Conservation (phyloP, 2,888 invertebrate species). For the Euzetes globulus region DNA sequence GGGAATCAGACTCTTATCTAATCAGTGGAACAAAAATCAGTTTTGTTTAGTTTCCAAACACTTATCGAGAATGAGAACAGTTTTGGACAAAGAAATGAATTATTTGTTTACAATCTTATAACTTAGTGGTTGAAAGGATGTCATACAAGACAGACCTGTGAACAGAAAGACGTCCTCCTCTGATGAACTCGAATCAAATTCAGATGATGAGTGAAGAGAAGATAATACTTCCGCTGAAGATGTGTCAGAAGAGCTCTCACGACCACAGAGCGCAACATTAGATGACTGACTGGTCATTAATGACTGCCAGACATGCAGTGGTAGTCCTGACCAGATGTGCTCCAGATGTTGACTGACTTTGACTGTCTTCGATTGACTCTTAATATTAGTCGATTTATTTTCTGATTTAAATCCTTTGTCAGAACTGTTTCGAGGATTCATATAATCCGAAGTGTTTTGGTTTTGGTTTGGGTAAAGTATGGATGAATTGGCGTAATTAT, state of each 20-base stretch:
- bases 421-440: neutral
- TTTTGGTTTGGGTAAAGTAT: neutral
- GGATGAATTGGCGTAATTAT: neutral
- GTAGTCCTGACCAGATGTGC: constrained; percentile 31
- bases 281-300: constrained; percentile 25
- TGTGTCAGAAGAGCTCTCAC: constrained; percentile 14
- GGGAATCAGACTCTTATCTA: no score
- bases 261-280: constrained; percentile 14
- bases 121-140: neutral
- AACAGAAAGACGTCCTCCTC: constrained; percentile 1
- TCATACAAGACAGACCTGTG: neutral
- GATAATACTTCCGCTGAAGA: constrained; percentile 24
- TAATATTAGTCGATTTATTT: neutral
- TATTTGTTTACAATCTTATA: neutral
- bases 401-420: constrained; percentile 5
- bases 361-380: neutral
- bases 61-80: neutral
- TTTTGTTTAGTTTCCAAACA: neutral
- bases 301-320: neutral
- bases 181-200: constrained; percentile 8
- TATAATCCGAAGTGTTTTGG: neutral
- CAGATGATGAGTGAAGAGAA: constrained; percentile 18
- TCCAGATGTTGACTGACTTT: constrained; percentile 31
- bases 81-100: neutral
- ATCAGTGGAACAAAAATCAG: no score